Conservation (phyloP, 2,888 invertebrate species). For the Drosophila affinis region DNA sequence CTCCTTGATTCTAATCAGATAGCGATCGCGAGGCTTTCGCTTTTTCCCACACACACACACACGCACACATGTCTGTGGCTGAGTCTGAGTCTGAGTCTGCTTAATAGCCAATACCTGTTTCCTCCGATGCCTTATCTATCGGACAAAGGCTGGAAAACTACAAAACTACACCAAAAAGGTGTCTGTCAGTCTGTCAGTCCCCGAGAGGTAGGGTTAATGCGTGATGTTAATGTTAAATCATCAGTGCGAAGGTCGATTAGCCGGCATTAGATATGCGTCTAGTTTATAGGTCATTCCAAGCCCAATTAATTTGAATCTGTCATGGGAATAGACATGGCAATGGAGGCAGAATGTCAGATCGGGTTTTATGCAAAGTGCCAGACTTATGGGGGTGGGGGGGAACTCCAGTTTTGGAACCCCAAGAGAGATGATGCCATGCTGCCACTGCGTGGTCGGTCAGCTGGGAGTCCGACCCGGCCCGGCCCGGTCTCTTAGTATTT, state of each 20-base stretch:
- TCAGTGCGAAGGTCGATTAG: slow-evolving; percentile 3
- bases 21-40: slow-evolving; percentile 3
- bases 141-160: slow-evolving; percentile 6
- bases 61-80: no score
- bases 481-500: slow-evolving; percentile 5
- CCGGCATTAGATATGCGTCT: neutral
- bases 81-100: neutral
- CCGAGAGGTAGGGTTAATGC: slow-evolving; percentile 3
- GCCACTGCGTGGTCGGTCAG: slow-evolving; percentile 10
- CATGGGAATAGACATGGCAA: slow-evolving; percentile 6
- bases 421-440: neutral
- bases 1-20: neutral
- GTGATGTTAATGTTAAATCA: slow-evolving; percentile 1
- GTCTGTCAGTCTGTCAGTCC: slow-evolving; percentile 3
- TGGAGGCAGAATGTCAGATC: neutral
- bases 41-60: neutral
- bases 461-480: neutral
- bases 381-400: no score
- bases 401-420: no score
- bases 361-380: neutral
- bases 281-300: slow-evolving; percentile 1
- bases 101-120: slow-evolving; percentile 23
- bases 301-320: slow-evolving; percentile 11
- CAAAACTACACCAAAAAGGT: neutral
- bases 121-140: slow-evolving; percentile 11